Evolutionary conservation across 2,888 invertebrate genomes (phyloP).

Genomic region (Archaeoteleia sp.): DNA sequence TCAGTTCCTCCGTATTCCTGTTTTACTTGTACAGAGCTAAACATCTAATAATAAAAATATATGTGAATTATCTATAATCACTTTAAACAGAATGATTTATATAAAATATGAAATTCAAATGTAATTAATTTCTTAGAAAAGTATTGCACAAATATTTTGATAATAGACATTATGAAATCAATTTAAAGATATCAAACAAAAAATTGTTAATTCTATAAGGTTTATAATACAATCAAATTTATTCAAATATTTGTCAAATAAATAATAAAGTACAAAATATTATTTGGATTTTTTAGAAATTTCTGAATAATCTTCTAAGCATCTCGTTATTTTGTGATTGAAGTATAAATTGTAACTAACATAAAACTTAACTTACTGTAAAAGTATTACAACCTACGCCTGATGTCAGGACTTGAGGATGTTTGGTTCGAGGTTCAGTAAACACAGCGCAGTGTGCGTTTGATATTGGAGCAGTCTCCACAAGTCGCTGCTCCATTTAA

Average conservation of each 20-base stretch:
- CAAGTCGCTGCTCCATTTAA: constrained; percentile 45
- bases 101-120: too few species aligned
- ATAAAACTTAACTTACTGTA: too few species aligned
- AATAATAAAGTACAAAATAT: neutral
- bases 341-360: too few species aligned
- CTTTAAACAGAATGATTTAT: too few species aligned
- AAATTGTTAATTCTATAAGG: constrained; percentile 20
- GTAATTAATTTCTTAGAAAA: too few species aligned
- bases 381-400: constrained; percentile 18
- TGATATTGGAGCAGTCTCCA: constrained; percentile 29
- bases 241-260: constrained; percentile 9
- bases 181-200: too few species aligned
- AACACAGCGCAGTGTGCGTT: constrained; percentile 30
- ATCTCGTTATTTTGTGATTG: too few species aligned
- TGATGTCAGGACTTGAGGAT: constrained; percentile 26
- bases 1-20: constrained; percentile 70
- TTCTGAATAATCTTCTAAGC: too few species aligned
- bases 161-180: too few species aligned
- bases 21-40: constrained; percentile 71
- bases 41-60: constrained; percentile 68
- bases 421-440: constrained; percentile 26
- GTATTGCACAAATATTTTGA: too few species aligned
- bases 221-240: neutral
- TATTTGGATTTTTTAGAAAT: too few species aligned
- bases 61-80: too few species aligned